phyloP scores from a whole-genome alignment of 1,140 invertebrate species.

The Phocides pigmalion region DNA sequence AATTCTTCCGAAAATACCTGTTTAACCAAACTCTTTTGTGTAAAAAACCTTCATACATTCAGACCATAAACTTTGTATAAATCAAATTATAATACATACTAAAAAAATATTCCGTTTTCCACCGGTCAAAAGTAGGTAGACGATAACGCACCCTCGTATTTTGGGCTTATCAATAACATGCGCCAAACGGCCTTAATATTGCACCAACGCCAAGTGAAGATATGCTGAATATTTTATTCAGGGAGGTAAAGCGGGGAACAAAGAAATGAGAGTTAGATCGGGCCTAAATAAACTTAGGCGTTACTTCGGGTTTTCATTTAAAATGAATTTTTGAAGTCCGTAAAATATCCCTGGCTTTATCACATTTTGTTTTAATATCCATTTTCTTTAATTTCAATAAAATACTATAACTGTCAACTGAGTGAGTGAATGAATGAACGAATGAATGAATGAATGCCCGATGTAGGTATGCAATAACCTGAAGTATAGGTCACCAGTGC shows the following conservation, averaged over 20 bases:
- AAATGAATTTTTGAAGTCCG: too few species aligned
- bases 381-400: too few species aligned
- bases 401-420: too few species aligned
- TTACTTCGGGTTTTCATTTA: constrained; percentile 44
- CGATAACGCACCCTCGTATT: constrained; percentile 32
- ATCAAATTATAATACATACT: constrained; percentile 1
- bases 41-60: constrained; percentile 13
- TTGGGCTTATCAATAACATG: constrained; percentile 61
- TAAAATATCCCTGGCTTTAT: too few species aligned
- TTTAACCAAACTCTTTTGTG: background rate
- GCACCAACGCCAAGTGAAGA: constrained; percentile 57
- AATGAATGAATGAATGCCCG: too few species aligned
- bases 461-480: too few species aligned
- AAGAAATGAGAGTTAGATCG: constrained; percentile 75
- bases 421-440: too few species aligned
- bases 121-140: constrained; percentile 13
- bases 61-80: constrained; percentile 10
- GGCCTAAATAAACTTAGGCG: constrained; percentile 68
- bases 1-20: background rate
- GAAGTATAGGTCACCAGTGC: too few species aligned
- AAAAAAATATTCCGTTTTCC: constrained; percentile 12
- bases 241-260: constrained; percentile 73
- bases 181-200: constrained; percentile 58
- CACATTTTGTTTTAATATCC: too few species aligned
- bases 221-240: constrained; percentile 77